Base-by-base conservation (phyloP, 2,797 vertebrate species). In the Sebastes kiyomatsui region DNA sequence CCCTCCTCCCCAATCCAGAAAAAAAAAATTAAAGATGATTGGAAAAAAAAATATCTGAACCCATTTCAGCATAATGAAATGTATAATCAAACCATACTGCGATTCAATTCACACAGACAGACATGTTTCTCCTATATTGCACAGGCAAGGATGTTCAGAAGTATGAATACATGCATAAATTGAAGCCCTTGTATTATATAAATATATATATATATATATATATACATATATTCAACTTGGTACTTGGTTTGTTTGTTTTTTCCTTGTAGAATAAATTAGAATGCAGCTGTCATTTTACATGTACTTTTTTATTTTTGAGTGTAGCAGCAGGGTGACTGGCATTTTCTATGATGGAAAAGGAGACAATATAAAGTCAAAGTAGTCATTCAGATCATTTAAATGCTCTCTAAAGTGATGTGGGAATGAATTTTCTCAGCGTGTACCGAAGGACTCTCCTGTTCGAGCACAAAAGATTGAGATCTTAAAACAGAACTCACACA, bases 391-490 rank as follows among this genome's bases (percentile, higher is more conserved):
- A 89, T 83, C 62, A 76, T 72, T 83, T 75, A 74, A 67, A 79
- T 54, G 55, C 54, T 27, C 62, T 75, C 69, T 77, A 71, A 80
- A 88, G 75, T 80, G 80, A 78, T 68, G 65, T 64, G 33, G 67
- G 67, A 71, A 85, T 89, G 84, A 67, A 55, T 75, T 81, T 75
- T 80, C 78, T 66, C 73, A 75, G 77, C 30, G 0, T 78, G 72
- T 14, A 14, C 72, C 38, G 73, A 74, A 83, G 72, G 77, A 84
- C 74, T 80, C 64, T 83, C 54, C 60, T 78, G 60, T 79, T 79
- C n/a, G 66, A 75, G 52, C 77, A 80, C 67, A 83, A 81, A 87
- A 64, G 46, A 86, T 58, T 78, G 81, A 83, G 56, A 67, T 77
- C 67, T 89, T 78, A 60, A 86, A 78, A 61, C 62, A 74, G 59